Percentiles rank a stretch among this genome's conserved stretches.
Evolutionary conservation across 2,797 vertebrate species (phyloP).

Genomic region (Lacerta bilineata): DNA sequence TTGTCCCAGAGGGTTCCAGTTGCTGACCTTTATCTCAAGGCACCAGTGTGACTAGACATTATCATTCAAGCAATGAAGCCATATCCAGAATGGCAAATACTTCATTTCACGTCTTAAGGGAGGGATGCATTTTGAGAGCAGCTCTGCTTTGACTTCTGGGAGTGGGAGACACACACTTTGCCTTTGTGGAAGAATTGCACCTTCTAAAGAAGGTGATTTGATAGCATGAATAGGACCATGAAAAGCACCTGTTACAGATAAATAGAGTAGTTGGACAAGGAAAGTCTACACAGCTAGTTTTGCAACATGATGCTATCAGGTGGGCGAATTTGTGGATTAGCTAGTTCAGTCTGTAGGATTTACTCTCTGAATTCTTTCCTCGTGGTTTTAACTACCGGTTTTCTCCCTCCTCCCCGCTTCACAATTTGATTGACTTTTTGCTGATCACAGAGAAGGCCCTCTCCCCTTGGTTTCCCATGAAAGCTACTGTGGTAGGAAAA

Average conservation of each 20-base stretch:
- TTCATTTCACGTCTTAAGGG: neutral
- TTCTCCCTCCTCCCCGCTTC: conserved; percentile 55
- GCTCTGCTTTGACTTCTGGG: neutral
- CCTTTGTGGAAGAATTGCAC: neutral
- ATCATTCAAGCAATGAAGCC: neutral
- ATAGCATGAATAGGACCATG: neutral
- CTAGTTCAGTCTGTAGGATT: neutral
- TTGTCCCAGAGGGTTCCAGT: neutral
- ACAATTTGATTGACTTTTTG: conserved; percentile 65
- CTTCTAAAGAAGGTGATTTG: neutral
- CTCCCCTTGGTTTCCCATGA: too few relatives aligned
- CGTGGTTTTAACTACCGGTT: conserved; percentile 67
- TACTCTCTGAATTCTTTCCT: conserved; percentile 36
- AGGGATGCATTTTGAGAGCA: neutral
- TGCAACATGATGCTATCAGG: neutral
- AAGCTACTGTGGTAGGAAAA: too few relatives aligned
- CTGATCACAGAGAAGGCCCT: too few relatives aligned
- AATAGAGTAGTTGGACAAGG: neutral
- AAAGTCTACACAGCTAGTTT: neutral
- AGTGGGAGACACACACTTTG: too few relatives aligned
- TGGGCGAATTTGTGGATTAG: neutral
- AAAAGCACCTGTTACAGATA: neutral
- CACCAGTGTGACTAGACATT: neutral
- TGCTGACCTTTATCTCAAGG: neutral
- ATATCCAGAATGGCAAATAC: neutral